Conservation (phyloP, 35 echinoderm and acorn worm genomes). For the Acanthaster planci region DNA sequence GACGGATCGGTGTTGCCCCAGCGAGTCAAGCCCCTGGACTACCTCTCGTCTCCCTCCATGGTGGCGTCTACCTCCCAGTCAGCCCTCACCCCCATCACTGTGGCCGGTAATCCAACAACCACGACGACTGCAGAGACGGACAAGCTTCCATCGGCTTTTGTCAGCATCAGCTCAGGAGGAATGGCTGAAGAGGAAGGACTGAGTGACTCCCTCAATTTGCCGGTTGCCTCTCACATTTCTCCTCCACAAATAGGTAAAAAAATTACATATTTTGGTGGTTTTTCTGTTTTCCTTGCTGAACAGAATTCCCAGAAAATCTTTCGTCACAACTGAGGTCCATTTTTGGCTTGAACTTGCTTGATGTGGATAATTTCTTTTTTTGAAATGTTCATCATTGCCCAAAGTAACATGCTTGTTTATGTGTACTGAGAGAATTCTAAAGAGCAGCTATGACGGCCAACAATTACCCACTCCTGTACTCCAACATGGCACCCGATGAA, state of each 20-base stretch:
- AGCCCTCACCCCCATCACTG: conserved; percentile 12
- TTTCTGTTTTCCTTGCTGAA: no score
- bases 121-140: conserved; percentile 7
- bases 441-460: no score
- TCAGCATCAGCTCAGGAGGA: conserved; percentile 47
- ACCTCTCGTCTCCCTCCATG: conserved; percentile 1
- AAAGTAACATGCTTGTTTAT: no score
- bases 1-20: neutral
- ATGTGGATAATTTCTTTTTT: no score
- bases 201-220: conserved; percentile 91
- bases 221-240: conserved; percentile 72
- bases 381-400: no score
- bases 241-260: conserved; percentile 49
- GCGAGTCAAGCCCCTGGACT: conserved; percentile 11
- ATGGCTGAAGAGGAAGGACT: conserved; percentile 53
- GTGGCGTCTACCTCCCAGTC: neutral
- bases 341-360: no score
- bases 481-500: neutral
- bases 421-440: no score
- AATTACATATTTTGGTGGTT: no score
- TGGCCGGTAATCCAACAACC: neutral
- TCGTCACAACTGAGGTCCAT: no score
- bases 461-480: no score
- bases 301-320: no score
- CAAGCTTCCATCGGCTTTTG: conserved; percentile 65